Evolutionary conservation across 2,797 vertebrate species (phyloP), one percentile per base, ranked within the genome.

Genomic region (Labeo calbasu): DNA sequence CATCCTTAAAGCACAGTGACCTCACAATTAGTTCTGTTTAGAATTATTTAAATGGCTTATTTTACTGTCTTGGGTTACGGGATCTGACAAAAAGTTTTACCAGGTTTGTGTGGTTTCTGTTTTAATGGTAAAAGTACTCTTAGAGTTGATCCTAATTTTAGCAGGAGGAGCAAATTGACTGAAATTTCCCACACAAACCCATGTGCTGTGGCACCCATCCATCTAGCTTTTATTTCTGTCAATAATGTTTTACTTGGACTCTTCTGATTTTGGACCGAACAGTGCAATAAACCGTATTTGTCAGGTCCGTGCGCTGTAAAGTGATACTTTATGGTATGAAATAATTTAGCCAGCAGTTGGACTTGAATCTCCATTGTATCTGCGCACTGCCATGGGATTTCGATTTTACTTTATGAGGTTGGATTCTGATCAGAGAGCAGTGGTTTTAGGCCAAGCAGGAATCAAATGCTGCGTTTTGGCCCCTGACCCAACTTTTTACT

Each of bases 201-300:
- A 40, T 63, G 25, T 15, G 12, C 13, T 36, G 63, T 51, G 46
- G 77, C 63, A 21, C 63, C 48, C 63, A 32, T 79, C 77, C 77
- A 68, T 79, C 48, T 36, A 36, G 19, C 46, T 79, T 61, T 79
- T 79, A 68, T 79, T 79, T 61, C 43, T 73, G 80, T 63, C 53
- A 43, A 32, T 72, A 71, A 51, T 84, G 40, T 73, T 73, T 63
- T 50, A 50, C 57, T 72, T 82, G 69, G 79, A 57, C 46, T 73
- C n/a, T 79, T 36, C 13, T 76, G 70, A 50, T 50, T 53, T 82
- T 55, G 73, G 43, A 21, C 9, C 15, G n/a, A 81, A 81, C 15
- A 7, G 15, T 63, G 59, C 53, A 95, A 97, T 97, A 93, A 91
- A 82, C 43, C 43, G 48, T 13, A 76, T 14, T 61, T 28, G 77